These are phyloP conservation scores for Sympetrum striolatum DNA, from an alignment of 2,888 invertebrate species.

Conservation along the genomic window DNA sequence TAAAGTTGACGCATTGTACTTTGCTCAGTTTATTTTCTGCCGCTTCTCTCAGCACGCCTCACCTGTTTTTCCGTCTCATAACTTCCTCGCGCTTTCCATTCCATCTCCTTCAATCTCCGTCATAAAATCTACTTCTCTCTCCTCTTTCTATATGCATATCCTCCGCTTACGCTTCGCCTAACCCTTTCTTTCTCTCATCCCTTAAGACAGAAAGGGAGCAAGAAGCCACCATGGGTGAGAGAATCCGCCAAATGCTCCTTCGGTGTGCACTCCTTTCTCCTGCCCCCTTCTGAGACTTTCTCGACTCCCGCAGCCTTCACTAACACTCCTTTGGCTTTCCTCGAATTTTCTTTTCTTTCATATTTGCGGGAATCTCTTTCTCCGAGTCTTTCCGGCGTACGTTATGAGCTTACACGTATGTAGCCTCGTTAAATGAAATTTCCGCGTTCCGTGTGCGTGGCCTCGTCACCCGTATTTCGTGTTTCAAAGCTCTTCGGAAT, in stretches of 20 bases:
- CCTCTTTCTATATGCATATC: background rate
- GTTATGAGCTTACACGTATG: background rate
- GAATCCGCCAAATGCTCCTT: background rate
- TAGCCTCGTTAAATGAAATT: background rate
- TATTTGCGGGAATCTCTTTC: no score
- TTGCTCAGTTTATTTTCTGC: no score
- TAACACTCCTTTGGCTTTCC: no score
- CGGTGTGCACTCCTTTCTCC: background rate
- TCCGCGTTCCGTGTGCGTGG: background rate
- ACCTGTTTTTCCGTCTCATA: background rate
- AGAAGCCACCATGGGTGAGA: background rate
- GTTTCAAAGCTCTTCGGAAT: no score
- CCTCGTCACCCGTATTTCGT: background rate
- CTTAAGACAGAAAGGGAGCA: background rate
- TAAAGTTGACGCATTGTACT: no score
- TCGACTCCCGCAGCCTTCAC: no score
- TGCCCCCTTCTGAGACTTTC: background rate
- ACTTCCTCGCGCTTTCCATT: background rate
- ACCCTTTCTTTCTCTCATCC: background rate
- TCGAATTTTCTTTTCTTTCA: no score
- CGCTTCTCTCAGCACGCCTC: background rate
- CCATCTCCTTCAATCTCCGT: background rate
- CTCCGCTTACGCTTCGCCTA: background rate
- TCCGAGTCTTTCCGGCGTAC: background rate
- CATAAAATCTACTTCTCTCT: background rate